Percentiles rank a stretch among this genome's conserved stretches.
phyloP scores from a whole-genome alignment of 2,888 invertebrate genomes.

The Syrista parreyssii region DNA sequence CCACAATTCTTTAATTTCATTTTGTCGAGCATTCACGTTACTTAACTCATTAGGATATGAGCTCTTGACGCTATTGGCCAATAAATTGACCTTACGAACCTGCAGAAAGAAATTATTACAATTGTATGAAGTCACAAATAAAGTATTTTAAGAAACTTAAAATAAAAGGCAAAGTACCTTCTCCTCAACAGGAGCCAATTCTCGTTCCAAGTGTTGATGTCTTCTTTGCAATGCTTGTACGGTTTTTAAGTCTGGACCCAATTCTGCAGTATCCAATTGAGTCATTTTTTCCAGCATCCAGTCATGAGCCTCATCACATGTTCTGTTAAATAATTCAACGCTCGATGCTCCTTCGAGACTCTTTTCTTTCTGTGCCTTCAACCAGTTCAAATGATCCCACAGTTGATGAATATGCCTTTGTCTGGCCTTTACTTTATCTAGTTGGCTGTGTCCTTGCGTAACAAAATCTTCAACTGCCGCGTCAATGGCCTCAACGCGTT shows the following conservation, averaged over 20 bases:
- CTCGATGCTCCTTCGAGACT: conserved; percentile 91
- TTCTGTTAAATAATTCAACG: conserved; percentile 95
- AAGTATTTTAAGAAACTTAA: neutral
- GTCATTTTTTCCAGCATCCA: conserved; percentile 98
- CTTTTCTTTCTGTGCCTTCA: conserved; percentile 91
- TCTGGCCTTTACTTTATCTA: conserved; percentile 80
- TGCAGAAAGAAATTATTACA: conserved; percentile 52
- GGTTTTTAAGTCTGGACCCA: conserved; percentile 89
- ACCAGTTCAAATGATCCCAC: conserved; percentile 87
- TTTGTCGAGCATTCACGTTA: conserved; percentile 86
- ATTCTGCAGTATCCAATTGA: conserved; percentile 81
- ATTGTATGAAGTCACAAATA: neutral
- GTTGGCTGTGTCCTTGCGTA: conserved; percentile 85
- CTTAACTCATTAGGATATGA: conserved; percentile 91
- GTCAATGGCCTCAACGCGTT: conserved; percentile 90
- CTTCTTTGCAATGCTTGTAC: conserved; percentile 91
- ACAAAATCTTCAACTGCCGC: conserved; percentile 87
- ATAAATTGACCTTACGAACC: conserved; percentile 77
- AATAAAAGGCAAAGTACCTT: conserved; percentile 76
- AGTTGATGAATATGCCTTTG: conserved; percentile 87
- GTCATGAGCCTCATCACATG: conserved; percentile 95
- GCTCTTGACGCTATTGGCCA: conserved; percentile 91
- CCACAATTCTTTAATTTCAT: conserved; percentile 90
- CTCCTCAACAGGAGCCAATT: conserved; percentile 93
- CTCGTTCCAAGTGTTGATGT: conserved; percentile 93